These are phyloP conservation scores for Euproctis similis DNA, from an alignment of 2,888 invertebrate genomes.

Conservation along the genomic window DNA sequence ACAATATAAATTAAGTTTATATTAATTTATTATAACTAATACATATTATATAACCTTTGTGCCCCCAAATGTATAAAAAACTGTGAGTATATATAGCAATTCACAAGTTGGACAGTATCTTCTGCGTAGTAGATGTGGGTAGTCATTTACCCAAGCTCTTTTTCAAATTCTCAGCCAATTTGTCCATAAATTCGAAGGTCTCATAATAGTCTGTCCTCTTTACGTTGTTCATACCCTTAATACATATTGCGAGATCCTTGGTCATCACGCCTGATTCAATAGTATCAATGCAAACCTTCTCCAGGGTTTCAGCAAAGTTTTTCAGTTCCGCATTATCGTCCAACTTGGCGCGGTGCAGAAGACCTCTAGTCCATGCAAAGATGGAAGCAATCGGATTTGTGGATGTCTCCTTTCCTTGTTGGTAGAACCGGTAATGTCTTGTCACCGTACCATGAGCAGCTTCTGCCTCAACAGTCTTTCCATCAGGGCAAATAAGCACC, in stretches of 20 bases:
- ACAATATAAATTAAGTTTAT: constrained; percentile 47
- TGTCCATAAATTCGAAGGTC: constrained; percentile 98
- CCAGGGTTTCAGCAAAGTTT: constrained; percentile 89
- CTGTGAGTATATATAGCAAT: not conserved
- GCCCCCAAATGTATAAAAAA: not conserved
- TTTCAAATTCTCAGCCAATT: constrained; percentile 91
- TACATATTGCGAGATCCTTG: constrained; percentile 98
- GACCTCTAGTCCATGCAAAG: constrained; percentile 97
- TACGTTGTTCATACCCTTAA: constrained; percentile 92
- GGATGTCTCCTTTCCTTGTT: constrained; percentile 97
- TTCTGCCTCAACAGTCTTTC: constrained; percentile 98
- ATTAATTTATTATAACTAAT: constrained; percentile 18
- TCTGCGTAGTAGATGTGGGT: constrained; percentile 13
- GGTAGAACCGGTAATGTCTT: constrained; percentile 90
- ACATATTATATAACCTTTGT: not conserved
- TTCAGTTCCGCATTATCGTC: constrained; percentile 87
- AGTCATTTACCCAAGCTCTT: constrained; percentile 77
- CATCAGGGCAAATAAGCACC: constrained; percentile 96
- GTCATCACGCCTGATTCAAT: constrained; percentile 98
- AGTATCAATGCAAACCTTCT: constrained; percentile 93
- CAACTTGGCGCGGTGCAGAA: constrained; percentile 94
- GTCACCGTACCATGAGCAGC: constrained; percentile 99
- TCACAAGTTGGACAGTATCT: constrained; percentile 45
- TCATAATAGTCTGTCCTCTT: constrained; percentile 91
- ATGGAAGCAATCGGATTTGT: constrained; percentile 99